These are phyloP conservation scores for Theodoxus fluviatilis DNA, from an alignment of 2,888 invertebrate genomes.

Conservation along the genomic window DNA sequence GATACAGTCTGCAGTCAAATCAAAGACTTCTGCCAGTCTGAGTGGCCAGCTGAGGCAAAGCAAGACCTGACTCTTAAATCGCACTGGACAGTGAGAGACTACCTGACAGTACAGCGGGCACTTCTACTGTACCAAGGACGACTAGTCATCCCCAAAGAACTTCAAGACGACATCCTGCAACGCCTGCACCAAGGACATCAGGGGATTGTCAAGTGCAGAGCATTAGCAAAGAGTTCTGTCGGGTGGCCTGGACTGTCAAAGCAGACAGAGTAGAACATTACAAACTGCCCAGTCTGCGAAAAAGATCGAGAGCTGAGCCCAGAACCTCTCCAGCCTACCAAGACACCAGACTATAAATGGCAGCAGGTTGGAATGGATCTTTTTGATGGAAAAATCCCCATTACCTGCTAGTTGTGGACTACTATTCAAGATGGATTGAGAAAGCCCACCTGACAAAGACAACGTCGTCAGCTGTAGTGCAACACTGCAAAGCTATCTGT, in stretches of 20 bases:
- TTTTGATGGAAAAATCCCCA: not conserved
- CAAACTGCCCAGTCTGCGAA: slow-evolving; percentile 4
- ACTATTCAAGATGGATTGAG: not conserved
- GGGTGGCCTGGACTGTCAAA: slow-evolving; percentile 14
- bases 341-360: too few relatives aligned
- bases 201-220: not conserved
- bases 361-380: not conserved
- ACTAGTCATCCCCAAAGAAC: too few relatives aligned
- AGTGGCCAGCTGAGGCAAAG: slow-evolving; percentile 7
- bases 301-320: not conserved
- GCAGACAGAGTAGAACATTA: not conserved
- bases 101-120: not conserved
- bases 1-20: slow-evolving; percentile 8
- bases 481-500: slow-evolving; percentile 8
- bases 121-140: too few relatives aligned
- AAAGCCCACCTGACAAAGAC: not conserved
- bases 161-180: too few relatives aligned
- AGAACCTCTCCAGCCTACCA: slow-evolving; percentile 5
- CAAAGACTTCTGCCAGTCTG: not conserved
- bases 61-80: not conserved
- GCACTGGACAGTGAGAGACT: not conserved
- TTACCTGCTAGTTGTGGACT: slow-evolving; percentile 9
- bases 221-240: not conserved
- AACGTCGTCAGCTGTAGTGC: not conserved
- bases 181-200: slow-evolving; percentile 10